Percentiles rank a stretch among this genome's conserved stretches.
Evolutionary conservation across 2,113 vertebrate species (phyloP).

Genomic region (Agapornis roseicollis): DNA sequence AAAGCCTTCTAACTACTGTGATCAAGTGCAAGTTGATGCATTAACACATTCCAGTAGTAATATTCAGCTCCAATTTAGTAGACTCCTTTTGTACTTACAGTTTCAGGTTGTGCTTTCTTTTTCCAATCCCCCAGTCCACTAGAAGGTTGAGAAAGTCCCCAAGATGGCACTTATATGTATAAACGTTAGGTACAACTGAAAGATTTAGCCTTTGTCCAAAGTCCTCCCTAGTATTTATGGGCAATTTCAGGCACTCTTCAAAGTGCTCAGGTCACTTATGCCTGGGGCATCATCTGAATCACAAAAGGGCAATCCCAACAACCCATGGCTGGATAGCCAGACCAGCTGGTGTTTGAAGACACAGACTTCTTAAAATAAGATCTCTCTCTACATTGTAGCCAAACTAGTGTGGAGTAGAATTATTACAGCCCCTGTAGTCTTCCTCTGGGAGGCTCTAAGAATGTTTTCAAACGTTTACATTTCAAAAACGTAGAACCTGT

Average conservation of each 20-base stretch:
- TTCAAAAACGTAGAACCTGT: slow-evolving; percentile 46
- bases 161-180: not conserved
- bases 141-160: not conserved
- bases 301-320: not conserved
- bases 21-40: not conserved
- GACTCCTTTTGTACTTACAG: not conserved
- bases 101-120: not conserved
- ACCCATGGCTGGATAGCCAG: not conserved
- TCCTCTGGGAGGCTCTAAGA: slow-evolving; percentile 43
- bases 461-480: slow-evolving; percentile 47
- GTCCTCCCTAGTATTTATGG: slow-evolving; percentile 24
- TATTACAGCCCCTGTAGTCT: slow-evolving; percentile 11
- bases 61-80: not conserved
- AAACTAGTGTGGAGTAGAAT: slow-evolving; percentile 28
- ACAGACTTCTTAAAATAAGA: slow-evolving; percentile 33
- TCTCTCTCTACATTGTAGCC: not conserved
- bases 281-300: slow-evolving; percentile 31
- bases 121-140: not conserved
- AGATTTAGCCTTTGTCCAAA: slow-evolving; percentile 30
- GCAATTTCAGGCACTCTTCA: slow-evolving; percentile 3
- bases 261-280: slow-evolving; percentile 8
- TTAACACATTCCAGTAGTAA: not conserved
- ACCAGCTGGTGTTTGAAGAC: slow-evolving; percentile 46
- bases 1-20: not conserved
- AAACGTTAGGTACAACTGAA: not conserved